A percentile compares a stretch with the other conserved stretches of the same genome.
Conservation (phyloP, 30 jellyfish, hydroid and myxozoan genomes). For the Turritopsis dohrnii region DNA sequence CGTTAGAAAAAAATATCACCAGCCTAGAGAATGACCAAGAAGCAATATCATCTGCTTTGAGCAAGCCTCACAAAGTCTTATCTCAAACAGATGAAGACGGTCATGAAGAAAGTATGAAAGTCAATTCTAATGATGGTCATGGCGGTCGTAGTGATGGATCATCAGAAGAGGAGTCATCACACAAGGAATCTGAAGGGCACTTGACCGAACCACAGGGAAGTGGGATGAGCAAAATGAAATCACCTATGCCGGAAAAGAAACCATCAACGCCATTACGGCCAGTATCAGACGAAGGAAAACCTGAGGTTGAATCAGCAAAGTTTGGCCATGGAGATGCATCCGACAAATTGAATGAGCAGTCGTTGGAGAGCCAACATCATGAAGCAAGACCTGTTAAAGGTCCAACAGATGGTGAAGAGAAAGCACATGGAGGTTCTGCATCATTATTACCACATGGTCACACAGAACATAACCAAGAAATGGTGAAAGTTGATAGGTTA, state of each 20-base stretch:
- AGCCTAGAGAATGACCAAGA: neutral
- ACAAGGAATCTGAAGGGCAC: neutral
- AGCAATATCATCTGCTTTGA: neutral
- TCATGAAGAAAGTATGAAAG: neutral
- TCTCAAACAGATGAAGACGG: neutral
- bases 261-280: slow-evolving; percentile 1
- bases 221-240: neutral
- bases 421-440: neutral
- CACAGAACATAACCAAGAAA: neutral
- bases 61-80: neutral
- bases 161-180: neutral
- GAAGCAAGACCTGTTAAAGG: neutral
- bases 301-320: neutral
- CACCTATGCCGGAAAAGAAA: slow-evolving; percentile 4
- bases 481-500: neutral
- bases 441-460: neutral
- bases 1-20: neutral
- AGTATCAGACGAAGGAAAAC: neutral
- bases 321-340: neutral
- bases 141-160: neutral
- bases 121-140: neutral
- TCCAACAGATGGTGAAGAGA: neutral
- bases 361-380: neutral
- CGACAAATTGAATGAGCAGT: neutral
- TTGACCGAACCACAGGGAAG: neutral